A percentile compares a stretch with the other conserved stretches of the same genome.
phyloP scores from a whole-genome alignment of 2,113 vertebrate genomes.

The Camelus bactrianus region DNA sequence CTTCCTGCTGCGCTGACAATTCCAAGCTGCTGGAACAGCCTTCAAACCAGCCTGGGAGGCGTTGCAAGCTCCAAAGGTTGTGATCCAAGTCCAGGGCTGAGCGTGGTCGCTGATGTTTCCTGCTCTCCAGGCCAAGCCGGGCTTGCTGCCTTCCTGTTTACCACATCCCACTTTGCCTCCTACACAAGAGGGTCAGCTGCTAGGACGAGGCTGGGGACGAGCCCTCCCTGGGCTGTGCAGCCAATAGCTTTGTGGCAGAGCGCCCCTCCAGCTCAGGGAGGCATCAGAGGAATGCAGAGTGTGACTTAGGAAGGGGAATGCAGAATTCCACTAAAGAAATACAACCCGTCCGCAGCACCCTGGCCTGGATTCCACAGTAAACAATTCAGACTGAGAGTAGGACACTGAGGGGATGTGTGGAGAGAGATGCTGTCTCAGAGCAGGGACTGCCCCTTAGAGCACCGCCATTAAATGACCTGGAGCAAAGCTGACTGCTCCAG shows the following conservation, averaged over 20 bases:
- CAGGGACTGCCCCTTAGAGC: not conserved
- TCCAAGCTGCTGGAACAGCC: constrained; percentile 42
- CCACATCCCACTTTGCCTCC: not conserved
- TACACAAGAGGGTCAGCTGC: constrained; percentile 57
- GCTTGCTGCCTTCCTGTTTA: constrained; percentile 77
- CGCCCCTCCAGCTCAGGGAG: constrained; percentile 25
- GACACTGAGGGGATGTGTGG: not conserved
- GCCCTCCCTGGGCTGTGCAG: not conserved
- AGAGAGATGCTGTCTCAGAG: not conserved
- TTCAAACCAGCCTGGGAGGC: not conserved
- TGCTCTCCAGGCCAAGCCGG: constrained; percentile 23
- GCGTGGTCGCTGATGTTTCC: constrained; percentile 1
- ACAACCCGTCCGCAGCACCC: constrained; percentile 41
- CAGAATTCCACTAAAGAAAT: constrained; percentile 60
- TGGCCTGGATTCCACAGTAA: constrained; percentile 62
- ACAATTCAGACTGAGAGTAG: not conserved
- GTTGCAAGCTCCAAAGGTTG: not conserved
- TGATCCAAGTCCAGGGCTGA: not conserved
- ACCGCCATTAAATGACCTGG: not conserved
- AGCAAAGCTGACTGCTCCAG: not conserved
- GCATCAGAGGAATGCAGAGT: constrained; percentile 66
- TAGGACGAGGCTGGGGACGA: constrained; percentile 40
- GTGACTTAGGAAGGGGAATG: constrained; percentile 47
- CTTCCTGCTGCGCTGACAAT: not conserved
- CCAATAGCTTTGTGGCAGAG: constrained; percentile 48